Conservation (phyloP, 2,888 invertebrate species). For the Arctia plantaginis region DNA sequence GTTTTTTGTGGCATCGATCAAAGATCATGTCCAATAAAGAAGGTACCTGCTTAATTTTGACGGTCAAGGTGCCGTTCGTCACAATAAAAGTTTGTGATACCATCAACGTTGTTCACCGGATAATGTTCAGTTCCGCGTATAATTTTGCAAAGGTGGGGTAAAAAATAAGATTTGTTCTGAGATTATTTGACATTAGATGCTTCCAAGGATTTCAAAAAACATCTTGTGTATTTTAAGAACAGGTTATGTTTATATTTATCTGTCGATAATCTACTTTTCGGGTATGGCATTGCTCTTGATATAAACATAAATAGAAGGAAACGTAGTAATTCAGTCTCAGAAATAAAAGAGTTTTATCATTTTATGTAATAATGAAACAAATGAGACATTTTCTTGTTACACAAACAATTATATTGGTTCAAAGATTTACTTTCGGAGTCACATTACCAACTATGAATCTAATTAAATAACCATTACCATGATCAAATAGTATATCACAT, state of each 20-base stretch:
- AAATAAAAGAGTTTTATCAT: too few relatives aligned
- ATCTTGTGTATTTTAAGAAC: background rate
- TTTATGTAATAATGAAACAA: background rate
- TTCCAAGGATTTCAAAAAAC: conserved; percentile 11
- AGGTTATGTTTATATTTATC: background rate
- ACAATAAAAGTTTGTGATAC: conserved; percentile 78
- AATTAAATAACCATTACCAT: background rate
- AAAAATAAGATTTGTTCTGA: conserved; percentile 30
- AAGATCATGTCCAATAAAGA: conserved; percentile 73
- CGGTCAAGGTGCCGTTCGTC: conserved; percentile 83
- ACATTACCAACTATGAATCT: too few relatives aligned
- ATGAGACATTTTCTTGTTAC: background rate
- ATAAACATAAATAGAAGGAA: background rate
- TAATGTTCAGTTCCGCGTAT: conserved; percentile 55
- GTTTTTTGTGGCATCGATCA: conserved; percentile 77
- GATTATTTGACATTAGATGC: conserved; percentile 31
- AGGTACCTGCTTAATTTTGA: conserved; percentile 82
- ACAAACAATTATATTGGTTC: too few relatives aligned
- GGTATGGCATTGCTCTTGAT: background rate
- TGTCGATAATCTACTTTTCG: background rate
- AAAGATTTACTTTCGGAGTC: background rate
- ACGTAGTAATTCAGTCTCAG: background rate
- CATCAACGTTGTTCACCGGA: conserved; percentile 55
- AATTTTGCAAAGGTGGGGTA: conserved; percentile 46
- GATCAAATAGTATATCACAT: background rate